Evolutionary conservation across 1,140 invertebrate species (phyloP).

Genomic region (Lepidostoma basale): DNA sequence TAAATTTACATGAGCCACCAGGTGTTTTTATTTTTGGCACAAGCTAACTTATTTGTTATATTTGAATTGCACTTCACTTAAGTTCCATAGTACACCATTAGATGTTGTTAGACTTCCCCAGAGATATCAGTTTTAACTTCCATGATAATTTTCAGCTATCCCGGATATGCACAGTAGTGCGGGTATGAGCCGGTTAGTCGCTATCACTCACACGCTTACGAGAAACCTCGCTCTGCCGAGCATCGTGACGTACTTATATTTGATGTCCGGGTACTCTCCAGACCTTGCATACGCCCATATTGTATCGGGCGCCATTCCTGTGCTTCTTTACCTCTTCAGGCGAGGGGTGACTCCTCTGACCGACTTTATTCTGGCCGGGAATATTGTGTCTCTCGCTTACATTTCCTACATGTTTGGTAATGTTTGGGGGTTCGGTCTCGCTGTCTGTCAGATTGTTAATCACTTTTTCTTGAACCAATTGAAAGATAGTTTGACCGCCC

Average conservation of each 20-base stretch:
- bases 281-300: slow-evolving; percentile 39
- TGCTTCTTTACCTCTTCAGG: slow-evolving; percentile 37
- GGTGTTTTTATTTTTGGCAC: too few species aligned
- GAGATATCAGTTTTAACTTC: too few species aligned
- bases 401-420: slow-evolving; percentile 41
- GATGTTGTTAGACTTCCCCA: too few species aligned
- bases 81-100: too few species aligned
- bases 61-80: too few species aligned
- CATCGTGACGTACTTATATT: slow-evolving; percentile 41
- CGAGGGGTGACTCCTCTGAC: slow-evolving; percentile 25
- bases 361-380: slow-evolving; percentile 40
- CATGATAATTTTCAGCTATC: slow-evolving; percentile 42
- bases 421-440: slow-evolving; percentile 43
- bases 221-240: slow-evolving; percentile 43
- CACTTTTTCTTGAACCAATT: slow-evolving; percentile 43
- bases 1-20: too few species aligned
- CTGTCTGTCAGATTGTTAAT: slow-evolving; percentile 41
- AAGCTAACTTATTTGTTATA: too few species aligned
- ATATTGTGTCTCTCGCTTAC: slow-evolving; percentile 39
- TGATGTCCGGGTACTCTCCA: slow-evolving; percentile 37
- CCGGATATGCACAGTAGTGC: slow-evolving; percentile 36
- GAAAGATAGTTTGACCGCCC: slow-evolving; percentile 39
- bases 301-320: slow-evolving; percentile 33
- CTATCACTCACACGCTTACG: slow-evolving; percentile 37
- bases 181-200: slow-evolving; percentile 37